Evolutionary conservation across 2,888 invertebrate species (phyloP).

Genomic region (Schrankia costaestrigalis): DNA sequence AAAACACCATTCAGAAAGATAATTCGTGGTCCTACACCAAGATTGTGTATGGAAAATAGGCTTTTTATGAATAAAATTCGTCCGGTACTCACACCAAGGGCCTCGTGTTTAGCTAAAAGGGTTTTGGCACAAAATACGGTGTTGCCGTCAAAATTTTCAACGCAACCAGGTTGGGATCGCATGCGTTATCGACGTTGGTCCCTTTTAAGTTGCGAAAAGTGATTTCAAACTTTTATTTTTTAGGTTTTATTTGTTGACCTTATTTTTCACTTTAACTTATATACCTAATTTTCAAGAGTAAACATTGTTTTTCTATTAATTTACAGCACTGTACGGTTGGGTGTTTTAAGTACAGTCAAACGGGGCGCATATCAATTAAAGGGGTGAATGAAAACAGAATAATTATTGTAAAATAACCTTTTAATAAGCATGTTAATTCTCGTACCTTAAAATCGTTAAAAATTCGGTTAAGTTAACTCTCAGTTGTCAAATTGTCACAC

Average conservation of each 20-base stretch:
- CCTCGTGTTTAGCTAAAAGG: slow-evolving; percentile 72
- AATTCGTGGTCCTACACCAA: slow-evolving; percentile 58
- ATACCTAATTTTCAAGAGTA: no score
- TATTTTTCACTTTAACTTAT: slow-evolving; percentile 5
- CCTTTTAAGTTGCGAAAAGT: slow-evolving; percentile 36
- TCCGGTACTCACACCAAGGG: slow-evolving; percentile 55
- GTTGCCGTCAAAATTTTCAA: slow-evolving; percentile 77
- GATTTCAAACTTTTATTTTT: slow-evolving; percentile 3
- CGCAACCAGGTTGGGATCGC: slow-evolving; percentile 71
- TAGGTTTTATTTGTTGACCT: neutral
- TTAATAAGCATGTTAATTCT: no score
- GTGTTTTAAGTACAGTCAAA: no score
- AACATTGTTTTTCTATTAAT: no score
- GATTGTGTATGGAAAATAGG: slow-evolving; percentile 60
- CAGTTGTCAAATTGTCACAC: no score
- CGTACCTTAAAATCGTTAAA: no score
- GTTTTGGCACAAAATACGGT: slow-evolving; percentile 66
- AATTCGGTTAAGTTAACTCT: no score
- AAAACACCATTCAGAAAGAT: slow-evolving; percentile 67
- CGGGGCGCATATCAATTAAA: no score
- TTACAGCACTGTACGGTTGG: no score
- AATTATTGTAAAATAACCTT: no score
- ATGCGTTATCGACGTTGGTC: slow-evolving; percentile 46
- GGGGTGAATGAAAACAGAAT: no score
- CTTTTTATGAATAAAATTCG: slow-evolving; percentile 47